Evolutionary conservation across 2,797 vertebrate genomes (phyloP), one percentile per base, ranked within the genome.

Genomic region (Crax fasciolata): DNA sequence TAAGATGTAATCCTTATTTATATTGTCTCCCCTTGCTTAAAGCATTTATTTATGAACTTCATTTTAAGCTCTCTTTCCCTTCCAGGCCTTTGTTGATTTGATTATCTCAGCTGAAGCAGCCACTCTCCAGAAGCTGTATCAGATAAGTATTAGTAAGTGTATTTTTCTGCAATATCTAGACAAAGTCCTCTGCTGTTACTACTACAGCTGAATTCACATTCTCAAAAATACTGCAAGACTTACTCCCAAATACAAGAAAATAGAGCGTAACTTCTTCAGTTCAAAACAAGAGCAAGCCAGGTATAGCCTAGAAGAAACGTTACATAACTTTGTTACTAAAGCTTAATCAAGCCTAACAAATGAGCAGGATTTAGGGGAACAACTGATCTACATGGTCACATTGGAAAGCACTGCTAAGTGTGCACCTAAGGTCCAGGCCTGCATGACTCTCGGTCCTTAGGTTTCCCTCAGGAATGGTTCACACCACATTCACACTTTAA

Each of bases 381-480:
- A 80, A 81, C 38, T 85, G 65, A 83, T 57, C 35, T 62, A 28
- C 41, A 16, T 11, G 19, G 78, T 16, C 2, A 2, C 21, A 18
- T 5, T 41, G 48, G 48, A 87, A 89, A 80, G 39, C 44, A 65
- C 17, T n/a, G 17, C 48, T 23, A 6, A 15, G 16, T 44, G 27
- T 82, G 38, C 63, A 70, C 43, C 52, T 70, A 73, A 84, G 78
- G 61, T 89, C 41, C 38, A 35, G 49, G 52, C 39, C 39, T 71
- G 59, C 59, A 48, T 11, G 80, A 68, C 24, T 91, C 57, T 72
- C 70, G 52, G 28, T 81, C 77, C 49, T 68, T 43, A 57, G 43
- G 67, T 59, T 86, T 87, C 67, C 67, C 43, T 32, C 52, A 79
- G 81, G 92, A 84, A 77, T 79, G 35, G 32, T 49, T 90, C 81